Base-by-base conservation (phyloP, 2,888 invertebrate species). In the Philereme vetulata region DNA sequence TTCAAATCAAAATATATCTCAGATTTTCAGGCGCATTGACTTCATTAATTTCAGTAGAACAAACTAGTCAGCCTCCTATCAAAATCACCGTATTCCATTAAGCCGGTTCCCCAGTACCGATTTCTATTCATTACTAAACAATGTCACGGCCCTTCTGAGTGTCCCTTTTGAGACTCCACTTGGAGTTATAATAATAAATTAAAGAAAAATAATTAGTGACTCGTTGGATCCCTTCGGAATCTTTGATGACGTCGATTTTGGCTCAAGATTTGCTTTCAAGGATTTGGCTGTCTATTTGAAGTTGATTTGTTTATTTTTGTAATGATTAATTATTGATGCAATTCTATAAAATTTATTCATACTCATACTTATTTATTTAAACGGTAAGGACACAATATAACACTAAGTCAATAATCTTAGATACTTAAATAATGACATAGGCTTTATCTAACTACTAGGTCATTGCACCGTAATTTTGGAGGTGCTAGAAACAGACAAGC, bases 101-200 rank as follows among this genome's bases (percentile, higher is more conserved):
- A 60, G 49, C 21, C 56, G 52, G 59, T 70, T 68, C 67, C 62
- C 60, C 60, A 61, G 65, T 66, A 70, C 55, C 71, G 70, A 80
- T 80, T 76, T 64, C 77, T 75, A 80, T 85, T 84, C 76, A 81
- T 82, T 81, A 77, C 73, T 62, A 72, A 67, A 77, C 77, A 78
- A 79, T 76, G 73, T 67, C 59, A 52, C 52, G 63, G 68, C 68
- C 74, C 67, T 70, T 63, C 62, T 40, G 60, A 72, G 68, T 60
- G 65, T 70, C 72, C 64, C 71, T 74, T 72, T 71, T 60, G 68
- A 51, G 59, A 70, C 63, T 68, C 70, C 68, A 66, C 66, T 70
- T 61, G 67, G 65, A 73, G 70, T 72, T 81, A n/a, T n/a, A n/a
- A n/a, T n/a, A n/a, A n/a, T n/a, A n/a, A n/a, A n/a, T n/a, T n/a